These are phyloP conservation scores for Nylanderia fulva DNA, from an alignment of 1,140 invertebrate genomes.

Conservation along the genomic window DNA sequence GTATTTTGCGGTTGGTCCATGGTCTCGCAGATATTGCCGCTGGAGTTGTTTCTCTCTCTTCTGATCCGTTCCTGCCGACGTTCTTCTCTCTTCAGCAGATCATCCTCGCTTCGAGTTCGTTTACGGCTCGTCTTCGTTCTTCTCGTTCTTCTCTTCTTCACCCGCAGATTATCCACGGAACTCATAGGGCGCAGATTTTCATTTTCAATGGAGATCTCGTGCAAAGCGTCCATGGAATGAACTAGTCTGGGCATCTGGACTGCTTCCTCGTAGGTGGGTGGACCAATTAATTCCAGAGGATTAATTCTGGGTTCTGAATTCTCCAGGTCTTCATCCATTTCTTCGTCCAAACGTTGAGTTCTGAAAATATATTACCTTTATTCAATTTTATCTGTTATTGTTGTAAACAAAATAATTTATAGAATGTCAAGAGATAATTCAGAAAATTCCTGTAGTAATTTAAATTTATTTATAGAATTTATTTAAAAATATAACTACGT, in stretches of 20 bases:
- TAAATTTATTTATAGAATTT: neutral
- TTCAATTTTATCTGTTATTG: conserved; percentile 2
- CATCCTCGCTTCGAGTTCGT: conserved; percentile 80
- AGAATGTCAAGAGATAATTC: neutral
- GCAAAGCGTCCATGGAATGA: conserved; percentile 80
- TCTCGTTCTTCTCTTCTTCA: conserved; percentile 76
- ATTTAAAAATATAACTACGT: neutral
- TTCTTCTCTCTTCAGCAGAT: conserved; percentile 77
- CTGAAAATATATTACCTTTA: conserved; percentile 17
- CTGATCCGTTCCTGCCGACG: conserved; percentile 72
- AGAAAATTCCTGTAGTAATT: neutral
- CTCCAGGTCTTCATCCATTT: conserved; percentile 83
- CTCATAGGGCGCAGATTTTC: conserved; percentile 65
- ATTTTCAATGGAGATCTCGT: conserved; percentile 61
- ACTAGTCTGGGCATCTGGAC: conserved; percentile 88
- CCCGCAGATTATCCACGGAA: conserved; percentile 80
- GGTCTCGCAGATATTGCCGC: conserved; percentile 27
- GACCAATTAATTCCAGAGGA: conserved; percentile 87
- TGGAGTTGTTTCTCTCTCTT: conserved; percentile 61
- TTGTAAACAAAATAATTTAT: neutral
- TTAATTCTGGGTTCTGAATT: conserved; percentile 87
- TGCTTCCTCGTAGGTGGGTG: conserved; percentile 91
- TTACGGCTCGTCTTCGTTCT: conserved; percentile 68
- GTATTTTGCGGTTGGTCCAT: neutral
- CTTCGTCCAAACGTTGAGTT: conserved; percentile 87